Evolutionary conservation across 1,140 invertebrate species (phyloP), one percentile per base, ranked within the genome.

Genomic region (Protaetia brevitarsis): DNA sequence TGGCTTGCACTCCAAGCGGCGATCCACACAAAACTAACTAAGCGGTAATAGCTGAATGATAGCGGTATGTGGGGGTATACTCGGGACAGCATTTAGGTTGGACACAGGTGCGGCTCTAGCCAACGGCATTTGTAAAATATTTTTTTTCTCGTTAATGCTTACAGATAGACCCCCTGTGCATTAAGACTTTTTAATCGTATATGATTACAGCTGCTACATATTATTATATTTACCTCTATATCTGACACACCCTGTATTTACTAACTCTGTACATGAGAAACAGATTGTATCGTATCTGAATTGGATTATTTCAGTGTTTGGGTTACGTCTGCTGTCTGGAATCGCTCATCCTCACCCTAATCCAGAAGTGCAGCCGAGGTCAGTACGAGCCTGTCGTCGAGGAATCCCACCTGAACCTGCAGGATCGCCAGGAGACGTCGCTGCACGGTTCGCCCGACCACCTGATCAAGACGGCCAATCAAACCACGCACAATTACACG

Each of bases 401-500:
- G 64, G 77, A 79, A 59, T 76, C 77, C 1, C 77, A 72, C 64
- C 65, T 79, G 56, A 75, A 72, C 61, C 66, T 79, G 30, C 76
- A 78, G 65, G 77, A 78, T 36, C 73, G 76, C 6, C 74, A 72
- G 51, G 65, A 41, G 2, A 72, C 74, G 16, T 69, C 74, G 37
- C 59, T 59, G 63, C 66, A 69, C 30, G 37, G 66, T 30, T 74
- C 75, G 19, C 72, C 76, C 1, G 63, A 72, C 34, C 73, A 75
- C 31, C 7, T 45, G 41, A 45, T 45, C 16, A 31, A 63, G 73
- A 71, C 67, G 62, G 65, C 67, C 71, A 77, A 71, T 75, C 77
- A 75, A 73, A 72, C 64, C 16, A 74, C 73, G 70, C 76, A 78
- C 73, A 78, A 78, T 72, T 78, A 77, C 66, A 76, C 75, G 68